These are phyloP conservation scores for Lutjanus campechanus DNA, from an alignment of 2,797 vertebrate genomes.

Conservation along the genomic window DNA sequence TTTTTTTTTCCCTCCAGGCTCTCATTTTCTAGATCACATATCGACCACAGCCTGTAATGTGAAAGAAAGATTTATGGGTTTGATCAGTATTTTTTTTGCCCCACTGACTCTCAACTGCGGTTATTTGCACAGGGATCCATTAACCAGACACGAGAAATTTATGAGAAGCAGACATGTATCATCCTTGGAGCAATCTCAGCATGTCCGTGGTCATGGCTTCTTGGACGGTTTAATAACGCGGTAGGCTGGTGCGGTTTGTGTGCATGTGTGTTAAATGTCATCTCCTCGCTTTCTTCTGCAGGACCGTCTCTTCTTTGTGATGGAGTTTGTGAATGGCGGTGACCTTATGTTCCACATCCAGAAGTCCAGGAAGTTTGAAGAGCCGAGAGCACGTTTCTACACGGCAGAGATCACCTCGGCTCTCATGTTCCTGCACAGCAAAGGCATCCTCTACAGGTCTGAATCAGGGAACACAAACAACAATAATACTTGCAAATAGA, in stretches of 20 bases:
- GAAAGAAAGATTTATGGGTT: slow-evolving; percentile 69
- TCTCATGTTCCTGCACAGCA: slow-evolving; percentile 96
- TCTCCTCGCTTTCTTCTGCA: slow-evolving; percentile 56
- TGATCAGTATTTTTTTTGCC: slow-evolving; percentile 50
- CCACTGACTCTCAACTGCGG: slow-evolving; percentile 30
- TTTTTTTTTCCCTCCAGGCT: not conserved
- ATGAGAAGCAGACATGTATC: slow-evolving; percentile 38
- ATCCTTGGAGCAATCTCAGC: slow-evolving; percentile 37
- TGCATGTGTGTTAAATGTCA: slow-evolving; percentile 35
- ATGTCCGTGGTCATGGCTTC: slow-evolving; percentile 25
- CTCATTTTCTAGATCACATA: slow-evolving; percentile 61
- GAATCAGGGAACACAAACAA: slow-evolving; percentile 37
- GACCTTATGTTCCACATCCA: slow-evolving; percentile 99
- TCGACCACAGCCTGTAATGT: slow-evolving; percentile 59
- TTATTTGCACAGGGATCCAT: slow-evolving; percentile 51
- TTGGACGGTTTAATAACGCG: slow-evolving; percentile 39
- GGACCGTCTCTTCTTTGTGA: slow-evolving; percentile 97
- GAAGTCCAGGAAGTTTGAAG: slow-evolving; percentile 97
- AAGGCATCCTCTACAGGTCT: slow-evolving; percentile 97
- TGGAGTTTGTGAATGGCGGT: slow-evolving; percentile 98
- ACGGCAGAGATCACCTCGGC: slow-evolving; percentile 97
- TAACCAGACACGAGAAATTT: slow-evolving; percentile 48
- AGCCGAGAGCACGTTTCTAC: slow-evolving; percentile 94
- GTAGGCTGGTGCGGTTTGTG: slow-evolving; percentile 17
- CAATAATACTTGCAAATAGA: not conserved